phyloP scores from a whole-genome alignment of 2,113 vertebrate genomes.

The Menura novaehollandiae region DNA sequence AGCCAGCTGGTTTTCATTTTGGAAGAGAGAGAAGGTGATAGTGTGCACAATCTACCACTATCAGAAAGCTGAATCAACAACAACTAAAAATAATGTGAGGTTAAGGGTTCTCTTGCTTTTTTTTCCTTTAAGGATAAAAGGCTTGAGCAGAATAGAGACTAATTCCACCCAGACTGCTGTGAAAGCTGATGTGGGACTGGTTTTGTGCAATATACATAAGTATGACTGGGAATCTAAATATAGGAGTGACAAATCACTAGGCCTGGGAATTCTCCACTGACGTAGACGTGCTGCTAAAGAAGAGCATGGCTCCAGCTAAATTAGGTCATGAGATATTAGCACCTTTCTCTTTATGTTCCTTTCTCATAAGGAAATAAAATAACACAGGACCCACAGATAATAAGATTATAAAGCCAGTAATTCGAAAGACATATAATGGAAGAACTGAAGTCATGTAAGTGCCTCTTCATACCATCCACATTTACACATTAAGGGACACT shows the following conservation, averaged over 20 bases:
- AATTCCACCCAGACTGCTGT: background rate
- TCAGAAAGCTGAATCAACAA: background rate
- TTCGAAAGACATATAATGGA: background rate
- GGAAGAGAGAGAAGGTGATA: background rate
- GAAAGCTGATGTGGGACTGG: background rate
- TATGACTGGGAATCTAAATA: slow-evolving; percentile 16
- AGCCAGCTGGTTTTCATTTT: background rate
- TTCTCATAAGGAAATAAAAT: slow-evolving; percentile 41
- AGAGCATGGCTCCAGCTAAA: slow-evolving; percentile 19
- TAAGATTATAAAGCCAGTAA: slow-evolving; percentile 25
- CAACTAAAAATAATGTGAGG: background rate
- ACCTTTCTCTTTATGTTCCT: background rate
- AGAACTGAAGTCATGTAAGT: background rate
- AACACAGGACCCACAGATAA: background rate
- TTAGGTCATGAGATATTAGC: slow-evolving; percentile 42
- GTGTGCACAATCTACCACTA: background rate
- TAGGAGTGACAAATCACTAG: background rate
- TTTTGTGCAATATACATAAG: background rate
- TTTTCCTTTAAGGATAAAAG: background rate
- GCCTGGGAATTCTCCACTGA: background rate
- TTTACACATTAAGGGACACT: background rate
- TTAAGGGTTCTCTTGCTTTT: background rate
- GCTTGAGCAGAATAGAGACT: background rate
- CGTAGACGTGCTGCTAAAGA: background rate
- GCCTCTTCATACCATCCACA: background rate